Base-by-base conservation (phyloP, 1,140 invertebrate genomes). In the Muscidifurax raptorellus region DNA sequence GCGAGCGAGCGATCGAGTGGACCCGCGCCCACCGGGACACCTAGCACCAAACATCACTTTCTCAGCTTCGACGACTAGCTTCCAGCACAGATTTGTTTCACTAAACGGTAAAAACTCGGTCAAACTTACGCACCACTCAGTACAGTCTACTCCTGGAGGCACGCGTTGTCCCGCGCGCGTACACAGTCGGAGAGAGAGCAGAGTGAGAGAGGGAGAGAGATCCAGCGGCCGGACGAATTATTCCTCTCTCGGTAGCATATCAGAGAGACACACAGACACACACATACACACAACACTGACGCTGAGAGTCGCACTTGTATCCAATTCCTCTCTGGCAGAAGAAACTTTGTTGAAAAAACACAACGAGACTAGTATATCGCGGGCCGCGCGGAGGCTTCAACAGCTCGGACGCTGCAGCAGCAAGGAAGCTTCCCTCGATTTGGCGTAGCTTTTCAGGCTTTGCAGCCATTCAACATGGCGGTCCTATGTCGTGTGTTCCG, bases 391-490 rank as follows among this genome's bases (percentile, higher is more conserved):
- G n/a, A 12, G 18, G 25, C 36, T 22, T 7, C 5, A n/a, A 22
- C 15, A n/a, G 0, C 66, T 9, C 40, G 80, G 47, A 69, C 47
- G 32, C 64, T 27, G 72, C 44, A 47, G 13, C 44, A 47, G 44
- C 22, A 59, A n/a, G 59, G 84, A 86, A 86, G 76, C 88, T 90
- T 86, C 83, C 86, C 87, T 87, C 87, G 86, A 88, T 90, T 91
- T 89, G 87, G 88, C 89, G 88, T 90, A 89, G 89, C 89, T 90
- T 90, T 90, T 85, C 92, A 89, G 90, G 91, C n/a, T n/a, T n/a
- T n/a, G n/a, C 90, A 86, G 71, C 83, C 78, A 84, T 80, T 75
- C 83, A 84, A 84, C 78, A 84, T 84, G 83, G 83, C 83, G 77
- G 83, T 36, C 13, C 75, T 59, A 36, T 76, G 81, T 74, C 80